These are phyloP conservation scores for Clarias magur DNA, from an alignment of 2,113 vertebrate genomes.

Conservation along the genomic window DNA sequence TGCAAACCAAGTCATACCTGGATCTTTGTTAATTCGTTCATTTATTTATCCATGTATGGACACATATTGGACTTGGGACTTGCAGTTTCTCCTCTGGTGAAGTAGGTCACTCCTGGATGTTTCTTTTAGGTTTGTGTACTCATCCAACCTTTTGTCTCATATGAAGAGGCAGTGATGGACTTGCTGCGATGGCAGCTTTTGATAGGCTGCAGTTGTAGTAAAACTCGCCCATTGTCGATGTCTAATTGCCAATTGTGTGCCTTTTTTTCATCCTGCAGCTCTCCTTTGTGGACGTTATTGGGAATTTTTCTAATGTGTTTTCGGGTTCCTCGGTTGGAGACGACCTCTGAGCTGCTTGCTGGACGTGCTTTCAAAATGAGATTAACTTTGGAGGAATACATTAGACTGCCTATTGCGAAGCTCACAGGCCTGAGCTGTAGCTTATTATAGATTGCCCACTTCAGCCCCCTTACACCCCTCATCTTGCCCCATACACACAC, in stretches of 20 bases:
- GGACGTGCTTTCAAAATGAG: slow-evolving; percentile 84
- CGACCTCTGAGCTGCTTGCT: slow-evolving; percentile 72
- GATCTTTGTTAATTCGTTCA: not conserved
- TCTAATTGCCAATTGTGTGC: slow-evolving; percentile 74
- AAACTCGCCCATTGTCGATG: slow-evolving; percentile 59
- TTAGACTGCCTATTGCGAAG: slow-evolving; percentile 76
- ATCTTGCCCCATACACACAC: slow-evolving; percentile 53
- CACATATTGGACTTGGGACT: not conserved
- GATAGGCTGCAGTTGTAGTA: slow-evolving; percentile 69
- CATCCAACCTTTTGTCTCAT: not conserved
- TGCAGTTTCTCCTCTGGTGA: not conserved
- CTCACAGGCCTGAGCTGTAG: slow-evolving; percentile 78
- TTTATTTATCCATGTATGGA: not conserved
- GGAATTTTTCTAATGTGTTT: slow-evolving; percentile 81
- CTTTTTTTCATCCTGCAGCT: slow-evolving; percentile 69
- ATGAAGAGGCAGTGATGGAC: not conserved
- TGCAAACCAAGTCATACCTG: not conserved
- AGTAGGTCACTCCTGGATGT: not conserved
- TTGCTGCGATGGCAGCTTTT: slow-evolving; percentile 43
- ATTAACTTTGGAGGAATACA: slow-evolving; percentile 87
- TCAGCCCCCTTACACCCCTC: slow-evolving; percentile 60
- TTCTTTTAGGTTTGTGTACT: not conserved
- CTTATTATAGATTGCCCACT: slow-evolving; percentile 56
- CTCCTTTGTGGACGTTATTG: slow-evolving; percentile 68
- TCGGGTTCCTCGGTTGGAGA: slow-evolving; percentile 72